Percentiles rank a stretch among this genome's conserved stretches.
Conservation (phyloP, 2,113 vertebrate species). For the Pogona vitticeps region DNA sequence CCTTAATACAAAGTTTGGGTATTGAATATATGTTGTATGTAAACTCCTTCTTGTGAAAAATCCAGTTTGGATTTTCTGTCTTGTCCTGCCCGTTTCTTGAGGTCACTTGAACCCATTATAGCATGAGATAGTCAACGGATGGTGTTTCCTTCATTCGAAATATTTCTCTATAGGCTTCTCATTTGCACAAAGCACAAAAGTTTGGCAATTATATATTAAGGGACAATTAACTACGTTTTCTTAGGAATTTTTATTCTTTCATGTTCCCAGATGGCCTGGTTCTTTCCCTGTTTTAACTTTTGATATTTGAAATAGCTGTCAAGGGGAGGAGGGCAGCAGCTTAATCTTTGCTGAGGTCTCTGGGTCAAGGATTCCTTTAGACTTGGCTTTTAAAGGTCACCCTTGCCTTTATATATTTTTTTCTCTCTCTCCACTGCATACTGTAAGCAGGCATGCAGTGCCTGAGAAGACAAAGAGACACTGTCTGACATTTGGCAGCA, state of each 20-base stretch:
- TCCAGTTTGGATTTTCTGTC: neutral
- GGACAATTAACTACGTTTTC: slow-evolving; percentile 57
- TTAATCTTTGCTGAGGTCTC: slow-evolving; percentile 55
- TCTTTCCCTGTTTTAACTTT: neutral
- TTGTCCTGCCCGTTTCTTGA: neutral
- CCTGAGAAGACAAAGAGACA: slow-evolving; percentile 55
- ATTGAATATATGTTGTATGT: neutral
- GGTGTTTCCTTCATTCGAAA: slow-evolving; percentile 39
- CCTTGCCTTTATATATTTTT: slow-evolving; percentile 49
- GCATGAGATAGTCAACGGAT: slow-evolving; percentile 29
- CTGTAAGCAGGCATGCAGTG: neutral
- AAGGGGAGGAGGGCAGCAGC: slow-evolving; percentile 12
- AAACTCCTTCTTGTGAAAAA: neutral
- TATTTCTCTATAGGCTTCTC: neutral
- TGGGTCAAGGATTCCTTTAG: slow-evolving; percentile 69
- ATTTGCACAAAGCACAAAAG: neutral
- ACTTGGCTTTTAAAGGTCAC: slow-evolving; percentile 74
- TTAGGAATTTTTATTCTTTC: neutral
- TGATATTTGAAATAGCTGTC: neutral
- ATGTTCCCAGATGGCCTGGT: neutral
- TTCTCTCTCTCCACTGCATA: slow-evolving; percentile 21
- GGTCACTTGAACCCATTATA: neutral
- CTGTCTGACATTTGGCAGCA: slow-evolving; percentile 66
- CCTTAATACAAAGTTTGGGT: neutral
- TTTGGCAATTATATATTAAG: slow-evolving; percentile 44